Percentiles rank a stretch among this genome's conserved stretches.
phyloP scores from a whole-genome alignment of 1,140 invertebrate species.

The Zaprionus ornatus region DNA sequence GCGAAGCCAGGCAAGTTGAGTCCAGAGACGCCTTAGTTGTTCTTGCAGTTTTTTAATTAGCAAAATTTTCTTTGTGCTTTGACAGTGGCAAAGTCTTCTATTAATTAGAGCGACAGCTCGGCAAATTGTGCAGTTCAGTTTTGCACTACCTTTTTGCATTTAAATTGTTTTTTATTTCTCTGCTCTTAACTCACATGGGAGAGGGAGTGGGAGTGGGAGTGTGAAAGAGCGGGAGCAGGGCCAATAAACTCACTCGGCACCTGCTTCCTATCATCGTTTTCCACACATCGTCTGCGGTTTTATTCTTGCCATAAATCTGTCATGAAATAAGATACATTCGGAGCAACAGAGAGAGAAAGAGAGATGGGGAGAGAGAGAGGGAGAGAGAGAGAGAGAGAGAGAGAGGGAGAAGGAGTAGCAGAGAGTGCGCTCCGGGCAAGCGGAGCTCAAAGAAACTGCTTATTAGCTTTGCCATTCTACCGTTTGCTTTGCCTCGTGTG shows the following conservation, averaged over 20 bases:
- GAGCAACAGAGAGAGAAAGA: background rate
- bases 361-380: background rate
- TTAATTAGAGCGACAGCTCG: slow-evolving; percentile 67
- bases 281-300: slow-evolving; percentile 54
- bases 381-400: background rate
- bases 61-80: slow-evolving; percentile 73
- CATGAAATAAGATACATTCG: slow-evolving; percentile 44
- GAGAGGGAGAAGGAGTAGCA: background rate
- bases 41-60: slow-evolving; percentile 74
- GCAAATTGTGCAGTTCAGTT: slow-evolving; percentile 42
- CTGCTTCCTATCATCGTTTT: slow-evolving; percentile 48
- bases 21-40: slow-evolving; percentile 22
- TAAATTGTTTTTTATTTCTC: slow-evolving; percentile 7
- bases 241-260: slow-evolving; percentile 63
- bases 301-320: slow-evolving; percentile 70
- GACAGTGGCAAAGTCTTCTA: slow-evolving; percentile 69
- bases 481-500: slow-evolving; percentile 17
- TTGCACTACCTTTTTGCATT: slow-evolving; percentile 1
- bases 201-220: slow-evolving; percentile 8
- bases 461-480: slow-evolving; percentile 65
- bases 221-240: slow-evolving; percentile 10
- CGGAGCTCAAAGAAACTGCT: slow-evolving; percentile 52
- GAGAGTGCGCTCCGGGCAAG: slow-evolving; percentile 20
- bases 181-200: background rate
- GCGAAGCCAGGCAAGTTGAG: slow-evolving; percentile 37